Evolutionary conservation across 1,140 invertebrate genomes (phyloP).

Genomic region (Hyles vespertilio): DNA sequence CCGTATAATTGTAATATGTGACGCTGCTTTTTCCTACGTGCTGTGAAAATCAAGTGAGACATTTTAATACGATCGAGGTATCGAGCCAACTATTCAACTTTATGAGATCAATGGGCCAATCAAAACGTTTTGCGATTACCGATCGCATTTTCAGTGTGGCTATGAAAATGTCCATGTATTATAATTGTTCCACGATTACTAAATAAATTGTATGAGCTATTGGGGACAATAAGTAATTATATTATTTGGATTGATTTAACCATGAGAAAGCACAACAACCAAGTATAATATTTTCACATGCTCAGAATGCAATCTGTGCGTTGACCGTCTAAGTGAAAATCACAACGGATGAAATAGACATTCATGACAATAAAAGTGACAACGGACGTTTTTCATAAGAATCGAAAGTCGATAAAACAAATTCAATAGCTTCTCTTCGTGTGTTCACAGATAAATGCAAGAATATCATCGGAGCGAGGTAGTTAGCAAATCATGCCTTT

Average conservation of each 20-base stretch:
- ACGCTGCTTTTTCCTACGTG: conserved; percentile 13
- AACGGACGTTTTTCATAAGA: conserved; percentile 40
- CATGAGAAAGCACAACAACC: no score
- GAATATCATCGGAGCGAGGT: conserved; percentile 29
- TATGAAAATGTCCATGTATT: background rate
- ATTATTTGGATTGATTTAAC: no score
- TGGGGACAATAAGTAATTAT: no score
- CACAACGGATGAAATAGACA: conserved; percentile 4
- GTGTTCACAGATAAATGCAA: conserved; percentile 42
- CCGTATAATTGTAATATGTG: background rate
- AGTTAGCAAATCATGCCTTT: conserved; percentile 44
- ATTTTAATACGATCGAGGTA: conserved; percentile 22
- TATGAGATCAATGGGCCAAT: conserved; percentile 25
- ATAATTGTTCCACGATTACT: no score
- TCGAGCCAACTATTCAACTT: conserved; percentile 25
- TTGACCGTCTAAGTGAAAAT: conserved; percentile 47
- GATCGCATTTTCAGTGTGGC: conserved; percentile 11
- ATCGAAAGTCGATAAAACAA: conserved; percentile 54
- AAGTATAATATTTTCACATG: background rate
- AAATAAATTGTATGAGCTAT: no score
- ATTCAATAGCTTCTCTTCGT: conserved; percentile 46
- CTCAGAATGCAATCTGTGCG: conserved; percentile 12
- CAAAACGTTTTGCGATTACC: conserved; percentile 12
- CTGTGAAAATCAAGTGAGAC: conserved; percentile 14
- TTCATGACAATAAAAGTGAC: conserved; percentile 43